These are phyloP conservation scores for Karalla daura DNA, from an alignment of 2,797 vertebrate species.

Conservation along the genomic window DNA sequence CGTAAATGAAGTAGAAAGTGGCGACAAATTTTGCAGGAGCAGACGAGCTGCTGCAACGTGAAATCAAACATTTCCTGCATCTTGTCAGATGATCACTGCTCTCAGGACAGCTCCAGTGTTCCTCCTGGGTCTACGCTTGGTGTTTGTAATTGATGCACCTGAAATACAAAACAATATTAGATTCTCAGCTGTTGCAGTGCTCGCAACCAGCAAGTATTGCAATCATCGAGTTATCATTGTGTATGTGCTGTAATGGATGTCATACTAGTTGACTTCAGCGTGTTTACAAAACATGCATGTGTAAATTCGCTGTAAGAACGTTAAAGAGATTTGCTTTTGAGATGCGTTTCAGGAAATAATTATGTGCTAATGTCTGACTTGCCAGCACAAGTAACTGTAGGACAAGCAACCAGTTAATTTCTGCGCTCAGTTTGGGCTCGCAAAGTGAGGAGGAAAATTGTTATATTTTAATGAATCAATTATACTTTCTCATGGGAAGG, in stretches of 20 bases:
- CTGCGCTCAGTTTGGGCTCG: not conserved
- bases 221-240: not conserved
- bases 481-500: not conserved
- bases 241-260: not conserved
- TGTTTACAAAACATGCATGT: not conserved
- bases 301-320: constrained; percentile 5
- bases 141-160: not conserved
- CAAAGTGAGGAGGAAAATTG: constrained; percentile 1
- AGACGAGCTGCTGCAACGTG: too few relatives aligned
- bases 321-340: not conserved
- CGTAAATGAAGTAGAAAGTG: too few relatives aligned
- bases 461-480: constrained; percentile 28
- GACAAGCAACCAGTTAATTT: constrained; percentile 19
- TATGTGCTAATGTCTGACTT: constrained; percentile 23
- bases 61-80: too few relatives aligned
- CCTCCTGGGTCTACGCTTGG: not conserved
- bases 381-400: not conserved
- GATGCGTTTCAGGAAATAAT: not conserved
- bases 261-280: not conserved
- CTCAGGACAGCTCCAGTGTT: too few relatives aligned
- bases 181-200: not conserved
- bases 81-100: too few relatives aligned
- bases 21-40: too few relatives aligned
- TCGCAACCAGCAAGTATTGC: not conserved
- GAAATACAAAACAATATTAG: not conserved